Evolutionary conservation across 2,113 vertebrate species (phyloP).

Genomic region (Electrona antarctica): DNA sequence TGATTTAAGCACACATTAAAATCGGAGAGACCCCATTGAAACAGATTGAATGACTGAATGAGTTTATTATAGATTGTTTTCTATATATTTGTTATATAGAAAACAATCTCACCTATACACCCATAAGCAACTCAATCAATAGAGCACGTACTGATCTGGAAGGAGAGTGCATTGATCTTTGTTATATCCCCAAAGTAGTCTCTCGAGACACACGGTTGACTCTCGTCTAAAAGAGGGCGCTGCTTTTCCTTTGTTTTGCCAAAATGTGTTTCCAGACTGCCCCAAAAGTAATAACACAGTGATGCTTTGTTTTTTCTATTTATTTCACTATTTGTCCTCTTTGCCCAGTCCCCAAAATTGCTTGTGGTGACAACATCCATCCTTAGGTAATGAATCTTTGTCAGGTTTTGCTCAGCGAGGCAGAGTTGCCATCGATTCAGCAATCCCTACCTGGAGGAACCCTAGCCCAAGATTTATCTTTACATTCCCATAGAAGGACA

Average conservation of each 20-base stretch:
- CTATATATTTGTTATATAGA: no score
- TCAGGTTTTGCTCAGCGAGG: conserved; percentile 55
- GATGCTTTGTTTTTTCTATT: conserved; percentile 45
- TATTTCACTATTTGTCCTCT: conserved; percentile 1
- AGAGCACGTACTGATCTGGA: conserved; percentile 44
- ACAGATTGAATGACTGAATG: no score
- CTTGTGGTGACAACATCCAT: conserved; percentile 57
- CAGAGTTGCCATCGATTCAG: conserved; percentile 63
- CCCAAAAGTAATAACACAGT: conserved; percentile 28
- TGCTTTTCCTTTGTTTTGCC: no score
- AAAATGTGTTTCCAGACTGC: not conserved
- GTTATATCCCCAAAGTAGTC: conserved; percentile 2
- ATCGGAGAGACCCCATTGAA: not conserved
- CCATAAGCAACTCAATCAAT: not conserved
- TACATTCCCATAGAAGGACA: conserved; percentile 20
- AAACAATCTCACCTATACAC: no score
- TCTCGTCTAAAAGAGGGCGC: no score
- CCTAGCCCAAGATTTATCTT: conserved; percentile 30
- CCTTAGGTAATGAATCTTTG: conserved; percentile 65
- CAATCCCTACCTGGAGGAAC: conserved; percentile 20
- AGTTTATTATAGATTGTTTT: no score
- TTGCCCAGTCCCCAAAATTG: conserved; percentile 52
- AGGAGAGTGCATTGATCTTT: conserved; percentile 40
- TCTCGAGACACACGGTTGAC: no score
- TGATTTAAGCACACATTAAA: not conserved